Evolutionary conservation across 2,113 vertebrate species (phyloP).

Genomic region (Artemisiospiza belli): DNA sequence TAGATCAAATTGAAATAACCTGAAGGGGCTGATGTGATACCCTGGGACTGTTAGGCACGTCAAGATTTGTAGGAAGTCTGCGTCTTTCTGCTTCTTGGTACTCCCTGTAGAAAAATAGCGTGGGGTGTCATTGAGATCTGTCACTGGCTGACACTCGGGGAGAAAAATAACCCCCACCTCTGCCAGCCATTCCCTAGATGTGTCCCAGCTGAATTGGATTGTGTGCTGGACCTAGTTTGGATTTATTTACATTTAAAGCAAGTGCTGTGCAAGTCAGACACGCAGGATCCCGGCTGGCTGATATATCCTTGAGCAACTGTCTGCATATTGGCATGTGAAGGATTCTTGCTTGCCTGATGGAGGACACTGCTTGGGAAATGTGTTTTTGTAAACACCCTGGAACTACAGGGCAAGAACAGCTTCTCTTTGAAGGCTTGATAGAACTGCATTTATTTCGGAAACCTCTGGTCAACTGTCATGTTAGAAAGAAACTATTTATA

Average conservation of each 20-base stretch:
- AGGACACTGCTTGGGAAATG: background rate
- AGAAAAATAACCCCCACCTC: constrained; percentile 1
- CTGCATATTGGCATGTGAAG: background rate
- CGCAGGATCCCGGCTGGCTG: background rate
- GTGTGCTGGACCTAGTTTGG: constrained; percentile 13
- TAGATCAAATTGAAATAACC: constrained; percentile 65
- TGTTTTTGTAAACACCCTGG: constrained; percentile 22
- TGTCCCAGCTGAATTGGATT: background rate
- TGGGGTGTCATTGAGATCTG: constrained; percentile 55
- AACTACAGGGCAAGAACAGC: background rate
- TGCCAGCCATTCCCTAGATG: background rate
- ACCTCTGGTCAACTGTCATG: background rate
- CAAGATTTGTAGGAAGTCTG: constrained; percentile 28
- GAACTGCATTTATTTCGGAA: background rate
- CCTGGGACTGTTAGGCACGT: constrained; percentile 33
- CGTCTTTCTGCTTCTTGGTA: background rate
- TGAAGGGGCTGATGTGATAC: constrained; percentile 40
- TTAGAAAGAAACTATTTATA: background rate
- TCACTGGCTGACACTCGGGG: constrained; percentile 16
- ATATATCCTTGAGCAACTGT: constrained; percentile 52
- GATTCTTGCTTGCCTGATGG: background rate
- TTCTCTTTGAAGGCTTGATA: background rate
- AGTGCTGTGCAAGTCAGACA: constrained; percentile 34
- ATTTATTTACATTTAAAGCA: constrained; percentile 45
- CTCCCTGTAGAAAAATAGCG: constrained; percentile 57